Evolutionary conservation across 1,140 invertebrate species (phyloP).

Genomic region (Drosophila trapezifrons): DNA sequence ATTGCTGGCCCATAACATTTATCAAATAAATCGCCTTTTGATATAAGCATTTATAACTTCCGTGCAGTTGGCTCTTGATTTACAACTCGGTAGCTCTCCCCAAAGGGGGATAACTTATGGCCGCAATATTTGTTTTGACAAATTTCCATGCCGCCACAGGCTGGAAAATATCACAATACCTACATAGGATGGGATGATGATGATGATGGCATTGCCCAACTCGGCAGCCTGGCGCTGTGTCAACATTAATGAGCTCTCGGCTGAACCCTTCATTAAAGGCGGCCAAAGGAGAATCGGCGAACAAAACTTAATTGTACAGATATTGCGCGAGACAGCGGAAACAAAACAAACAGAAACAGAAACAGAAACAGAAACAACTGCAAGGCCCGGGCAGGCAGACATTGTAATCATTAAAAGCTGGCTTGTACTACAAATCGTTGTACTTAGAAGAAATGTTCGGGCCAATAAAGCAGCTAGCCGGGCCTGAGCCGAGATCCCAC

Average conservation of each 20-base stretch:
- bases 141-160: conserved; percentile 55
- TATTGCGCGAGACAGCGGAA: conserved; percentile 55
- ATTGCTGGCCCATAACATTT: conserved; percentile 59
- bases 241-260: conserved; percentile 70
- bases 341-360: conserved; percentile 52
- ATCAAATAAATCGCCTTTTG: conserved; percentile 69
- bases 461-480: conserved; percentile 64
- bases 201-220: conserved; percentile 52
- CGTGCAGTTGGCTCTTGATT: conserved; percentile 66
- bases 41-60: conserved; percentile 79
- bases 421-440: conserved; percentile 82
- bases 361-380: conserved; percentile 39
- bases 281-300: conserved; percentile 58
- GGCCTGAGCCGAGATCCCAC: conserved; percentile 1
- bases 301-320: conserved; percentile 79
- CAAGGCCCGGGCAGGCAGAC: conserved; percentile 47
- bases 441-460: conserved; percentile 78
- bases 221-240: conserved; percentile 42
- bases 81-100: conserved; percentile 47
- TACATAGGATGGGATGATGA: conserved; percentile 3
- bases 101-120: conserved; percentile 50
- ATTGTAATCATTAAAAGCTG: conserved; percentile 82
- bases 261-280: conserved; percentile 72
- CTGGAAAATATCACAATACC: conserved; percentile 47
- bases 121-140: conserved; percentile 62